A percentile compares a stretch with the other conserved stretches of the same genome.
Evolutionary conservation across 37 sponge, comb jelly and placozoan species (phyloP).

Genomic region (Haliclona indistincta): DNA sequence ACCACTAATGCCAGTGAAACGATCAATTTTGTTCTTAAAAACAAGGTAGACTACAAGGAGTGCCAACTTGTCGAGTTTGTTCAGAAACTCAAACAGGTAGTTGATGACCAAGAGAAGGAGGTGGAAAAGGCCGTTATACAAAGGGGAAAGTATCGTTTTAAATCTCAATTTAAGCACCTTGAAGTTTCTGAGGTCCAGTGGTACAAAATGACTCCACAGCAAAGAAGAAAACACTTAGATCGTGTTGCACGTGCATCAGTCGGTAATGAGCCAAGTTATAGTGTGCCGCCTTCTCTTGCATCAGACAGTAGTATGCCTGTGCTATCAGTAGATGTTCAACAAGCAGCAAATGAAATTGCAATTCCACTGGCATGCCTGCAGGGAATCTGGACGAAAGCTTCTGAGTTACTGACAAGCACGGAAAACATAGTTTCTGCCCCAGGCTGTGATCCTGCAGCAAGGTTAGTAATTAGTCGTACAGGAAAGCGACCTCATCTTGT

Average conservation of each 20-base stretch:
- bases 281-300: neutral
- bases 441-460: neutral
- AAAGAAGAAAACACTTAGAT: conserved; percentile 1
- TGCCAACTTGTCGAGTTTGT: conserved; percentile 16
- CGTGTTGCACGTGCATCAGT: neutral
- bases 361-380: conserved; percentile 10
- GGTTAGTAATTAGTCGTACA: neutral
- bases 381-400: conserved; percentile 13
- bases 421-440: neutral
- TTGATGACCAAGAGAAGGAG: conserved; percentile 31
- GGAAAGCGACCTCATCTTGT: conserved; percentile 11
- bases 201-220: conserved; percentile 33
- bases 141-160: conserved; percentile 37
- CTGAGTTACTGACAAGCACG: neutral
- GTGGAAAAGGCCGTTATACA: conserved; percentile 43
- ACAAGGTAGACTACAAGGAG: conserved; percentile 16
- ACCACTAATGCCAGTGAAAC: conserved; percentile 14
- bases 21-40: neutral
- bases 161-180: conserved; percentile 8
- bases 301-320: too few species aligned
- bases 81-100: conserved; percentile 1
- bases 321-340: neutral
- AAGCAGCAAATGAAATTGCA: neutral
- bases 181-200: conserved; percentile 25
- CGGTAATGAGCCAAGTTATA: neutral